These are phyloP conservation scores for Rhynchophorus ferrugineus DNA, from an alignment of 1,140 invertebrate species.

Conservation along the genomic window DNA sequence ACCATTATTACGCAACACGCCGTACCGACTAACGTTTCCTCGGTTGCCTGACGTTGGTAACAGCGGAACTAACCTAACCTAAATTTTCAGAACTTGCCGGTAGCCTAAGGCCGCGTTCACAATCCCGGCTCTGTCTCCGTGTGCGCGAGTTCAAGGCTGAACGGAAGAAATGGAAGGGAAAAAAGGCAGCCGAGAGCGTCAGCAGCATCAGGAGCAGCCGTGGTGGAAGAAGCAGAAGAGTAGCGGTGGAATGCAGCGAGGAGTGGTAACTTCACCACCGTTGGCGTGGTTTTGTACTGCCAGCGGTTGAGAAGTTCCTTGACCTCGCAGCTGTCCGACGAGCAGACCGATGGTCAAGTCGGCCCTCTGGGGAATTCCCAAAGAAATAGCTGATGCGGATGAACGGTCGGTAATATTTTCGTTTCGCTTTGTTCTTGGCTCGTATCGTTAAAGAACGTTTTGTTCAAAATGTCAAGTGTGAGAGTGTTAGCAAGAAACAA, in stretches of 20 bases:
- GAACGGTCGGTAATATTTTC: neutral
- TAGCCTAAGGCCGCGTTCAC: neutral
- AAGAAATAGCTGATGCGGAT: neutral
- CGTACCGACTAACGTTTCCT: no score
- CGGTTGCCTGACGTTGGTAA: no score
- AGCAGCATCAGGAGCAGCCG: neutral
- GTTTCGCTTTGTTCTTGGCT: no score
- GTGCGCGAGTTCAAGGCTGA: neutral
- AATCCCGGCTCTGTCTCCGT: neutral
- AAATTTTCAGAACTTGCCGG: neutral
- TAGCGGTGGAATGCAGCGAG: constrained; percentile 30
- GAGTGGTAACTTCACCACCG: constrained; percentile 45
- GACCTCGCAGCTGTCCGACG: constrained; percentile 32
- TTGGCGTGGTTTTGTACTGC: constrained; percentile 39
- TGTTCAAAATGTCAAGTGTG: no score
- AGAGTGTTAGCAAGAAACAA: no score
- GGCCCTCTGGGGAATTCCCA: neutral
- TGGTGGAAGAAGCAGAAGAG: no score
- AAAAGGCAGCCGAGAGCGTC: neutral
- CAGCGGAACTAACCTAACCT: neutral
- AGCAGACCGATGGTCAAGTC: neutral
- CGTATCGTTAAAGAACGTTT: no score
- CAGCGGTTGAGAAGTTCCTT: constrained; percentile 43
- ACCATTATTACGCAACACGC: no score
- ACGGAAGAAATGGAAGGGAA: neutral